Evolutionary conservation across 2,888 invertebrate genomes (phyloP).

Genomic region (Caenorhabditis sp.): DNA sequence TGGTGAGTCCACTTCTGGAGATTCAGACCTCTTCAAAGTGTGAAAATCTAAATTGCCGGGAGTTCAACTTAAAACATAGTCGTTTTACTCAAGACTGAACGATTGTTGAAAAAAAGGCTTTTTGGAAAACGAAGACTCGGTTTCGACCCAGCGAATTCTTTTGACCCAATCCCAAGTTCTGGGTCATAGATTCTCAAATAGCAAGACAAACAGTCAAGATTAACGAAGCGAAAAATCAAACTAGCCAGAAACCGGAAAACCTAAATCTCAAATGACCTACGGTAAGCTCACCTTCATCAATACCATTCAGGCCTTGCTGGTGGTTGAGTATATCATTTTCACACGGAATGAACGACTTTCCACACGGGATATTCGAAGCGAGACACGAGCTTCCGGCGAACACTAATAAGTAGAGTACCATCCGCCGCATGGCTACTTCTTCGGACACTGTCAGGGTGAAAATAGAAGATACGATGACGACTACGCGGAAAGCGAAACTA

Average conservation of each 20-base stretch:
- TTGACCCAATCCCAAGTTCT: too few relatives aligned
- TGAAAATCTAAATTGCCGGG: too few relatives aligned
- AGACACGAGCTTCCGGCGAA: constrained; percentile 33
- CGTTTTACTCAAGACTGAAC: too few relatives aligned
- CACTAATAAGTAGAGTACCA: constrained; percentile 63
- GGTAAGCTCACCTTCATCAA: constrained; percentile 50
- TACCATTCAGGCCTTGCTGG: constrained; percentile 57
- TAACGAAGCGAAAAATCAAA: constrained; percentile 19
- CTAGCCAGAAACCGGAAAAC: constrained; percentile 16
- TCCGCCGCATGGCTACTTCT: constrained; percentile 57
- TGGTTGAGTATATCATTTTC: constrained; percentile 72
- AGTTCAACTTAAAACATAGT: too few relatives aligned
- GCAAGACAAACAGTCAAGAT: constrained; percentile 10
- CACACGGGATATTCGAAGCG: constrained; percentile 79
- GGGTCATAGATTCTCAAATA: background rate
- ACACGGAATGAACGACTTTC: constrained; percentile 80
- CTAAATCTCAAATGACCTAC: background rate
- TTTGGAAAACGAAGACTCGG: too few relatives aligned
- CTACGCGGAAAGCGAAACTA: constrained; percentile 61
- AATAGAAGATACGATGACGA: constrained; percentile 15
- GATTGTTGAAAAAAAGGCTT: too few relatives aligned
- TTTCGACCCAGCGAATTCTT: too few relatives aligned
- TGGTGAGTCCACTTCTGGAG: too few relatives aligned
- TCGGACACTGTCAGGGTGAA: constrained; percentile 27
- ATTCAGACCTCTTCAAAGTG: too few relatives aligned